Conservation (phyloP, 2,797 vertebrate genomes). For the Urocyon cinereoargenteus region DNA sequence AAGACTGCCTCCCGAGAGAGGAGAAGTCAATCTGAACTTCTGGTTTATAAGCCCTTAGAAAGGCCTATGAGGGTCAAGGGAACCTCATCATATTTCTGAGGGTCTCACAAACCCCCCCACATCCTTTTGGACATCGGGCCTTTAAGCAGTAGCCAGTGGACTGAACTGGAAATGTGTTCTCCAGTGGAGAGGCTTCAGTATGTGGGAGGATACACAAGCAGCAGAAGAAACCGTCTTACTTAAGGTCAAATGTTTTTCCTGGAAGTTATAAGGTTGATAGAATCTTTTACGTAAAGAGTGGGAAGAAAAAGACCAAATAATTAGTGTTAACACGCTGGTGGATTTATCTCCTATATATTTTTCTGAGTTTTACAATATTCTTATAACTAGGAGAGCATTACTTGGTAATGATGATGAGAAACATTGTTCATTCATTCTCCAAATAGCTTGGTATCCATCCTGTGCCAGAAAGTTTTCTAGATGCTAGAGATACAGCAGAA, state of each 20-base stretch:
- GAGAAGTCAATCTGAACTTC: background rate
- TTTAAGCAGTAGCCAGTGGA: background rate
- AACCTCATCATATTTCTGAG: background rate
- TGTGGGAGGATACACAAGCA: background rate
- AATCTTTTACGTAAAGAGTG: background rate
- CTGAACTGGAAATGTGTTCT: background rate
- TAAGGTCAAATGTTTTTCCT: background rate
- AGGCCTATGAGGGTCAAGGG: background rate
- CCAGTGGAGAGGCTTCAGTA: background rate
- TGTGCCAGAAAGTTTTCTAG: background rate
- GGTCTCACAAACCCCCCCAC: background rate
- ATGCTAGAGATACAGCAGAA: background rate
- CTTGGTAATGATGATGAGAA: background rate
- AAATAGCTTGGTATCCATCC: background rate
- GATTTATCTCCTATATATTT: background rate
- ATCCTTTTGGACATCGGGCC: background rate
- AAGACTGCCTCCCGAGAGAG: background rate
- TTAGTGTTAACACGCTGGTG: background rate
- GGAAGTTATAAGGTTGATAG: background rate
- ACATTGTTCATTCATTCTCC: background rate
- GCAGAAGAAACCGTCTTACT: background rate
- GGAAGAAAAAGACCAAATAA: background rate
- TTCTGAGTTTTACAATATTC: conserved; percentile 13
- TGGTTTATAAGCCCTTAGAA: background rate
- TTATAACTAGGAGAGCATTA: background rate